A percentile compares a stretch with the other conserved stretches of the same genome.
These are phyloP conservation scores for Microplitis deprimator DNA, from an alignment of 2,888 invertebrate species.

Conservation along the genomic window DNA sequence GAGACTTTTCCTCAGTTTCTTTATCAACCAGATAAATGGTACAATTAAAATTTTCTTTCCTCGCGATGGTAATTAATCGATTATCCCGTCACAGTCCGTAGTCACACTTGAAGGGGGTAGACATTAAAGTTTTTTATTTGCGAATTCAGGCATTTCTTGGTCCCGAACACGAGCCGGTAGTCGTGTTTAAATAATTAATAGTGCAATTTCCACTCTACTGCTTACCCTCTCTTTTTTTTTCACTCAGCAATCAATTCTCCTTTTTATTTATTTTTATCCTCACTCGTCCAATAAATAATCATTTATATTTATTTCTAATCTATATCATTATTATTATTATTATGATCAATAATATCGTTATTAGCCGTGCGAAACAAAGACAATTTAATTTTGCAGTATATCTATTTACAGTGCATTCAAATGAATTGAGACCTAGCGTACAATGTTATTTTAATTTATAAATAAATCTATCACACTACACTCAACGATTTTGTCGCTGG, in stretches of 20 bases:
- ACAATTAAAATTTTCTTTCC: neutral
- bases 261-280: constrained; percentile 16
- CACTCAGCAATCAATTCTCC: constrained; percentile 16
- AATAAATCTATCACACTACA: neutral
- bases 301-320: constrained; percentile 2
- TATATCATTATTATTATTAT: neutral
- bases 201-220: constrained; percentile 30
- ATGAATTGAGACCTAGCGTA: constrained; percentile 21
- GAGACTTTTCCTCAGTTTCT: neutral
- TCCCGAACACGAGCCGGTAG: constrained; percentile 67
- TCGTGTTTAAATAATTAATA: constrained; percentile 47
- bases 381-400: constrained; percentile 38
- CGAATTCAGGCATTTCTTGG: constrained; percentile 66
- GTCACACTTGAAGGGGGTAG: constrained; percentile 24
- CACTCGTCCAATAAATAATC: neutral
- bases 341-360: constrained; percentile 9
- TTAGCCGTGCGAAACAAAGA: constrained; percentile 47
- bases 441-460: neutral
- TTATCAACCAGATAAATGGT: neutral
- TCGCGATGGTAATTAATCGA: neutral
- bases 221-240: constrained; percentile 28
- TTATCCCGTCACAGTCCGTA: constrained; percentile 12
- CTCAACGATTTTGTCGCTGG: neutral
- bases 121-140: constrained; percentile 35
- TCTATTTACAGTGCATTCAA: constrained; percentile 46